These are phyloP conservation scores for Pocillopora damicornis DNA, from an alignment of 64 coral and sea anemone genomes.

Conservation along the genomic window DNA sequence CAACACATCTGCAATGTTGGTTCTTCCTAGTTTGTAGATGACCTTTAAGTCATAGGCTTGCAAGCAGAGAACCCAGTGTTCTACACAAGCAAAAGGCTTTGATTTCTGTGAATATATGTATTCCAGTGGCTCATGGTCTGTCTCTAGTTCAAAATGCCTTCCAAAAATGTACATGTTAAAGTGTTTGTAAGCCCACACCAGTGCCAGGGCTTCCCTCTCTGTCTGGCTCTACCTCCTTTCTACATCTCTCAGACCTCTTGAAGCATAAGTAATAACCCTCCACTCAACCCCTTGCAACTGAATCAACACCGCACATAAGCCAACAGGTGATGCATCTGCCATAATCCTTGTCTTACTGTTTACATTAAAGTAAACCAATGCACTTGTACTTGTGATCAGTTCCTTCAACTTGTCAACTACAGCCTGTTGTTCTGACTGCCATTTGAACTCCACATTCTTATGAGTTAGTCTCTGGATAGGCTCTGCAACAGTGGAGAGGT, in stretches of 20 bases:
- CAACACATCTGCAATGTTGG: slow-evolving; percentile 25
- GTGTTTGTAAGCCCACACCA: slow-evolving; percentile 25
- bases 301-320: slow-evolving; percentile 1
- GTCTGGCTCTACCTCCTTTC: slow-evolving; percentile 40
- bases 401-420: too few relatives aligned
- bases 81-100: slow-evolving; percentile 35
- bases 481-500: too few relatives aligned
- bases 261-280: slow-evolving; percentile 36
- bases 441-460: too few relatives aligned
- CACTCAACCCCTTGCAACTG: slow-evolving; percentile 32
- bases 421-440: too few relatives aligned
- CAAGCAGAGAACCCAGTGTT: slow-evolving; percentile 28
- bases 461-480: too few relatives aligned
- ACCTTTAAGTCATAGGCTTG: slow-evolving; percentile 34
- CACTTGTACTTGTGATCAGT: too few relatives aligned
- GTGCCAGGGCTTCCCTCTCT: neutral
- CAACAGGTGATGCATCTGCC: slow-evolving; percentile 21
- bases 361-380: too few relatives aligned
- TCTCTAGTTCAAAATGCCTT: too few relatives aligned
- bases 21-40: slow-evolving; percentile 20
- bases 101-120: slow-evolving; percentile 1
- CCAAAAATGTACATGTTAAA: slow-evolving; percentile 20
- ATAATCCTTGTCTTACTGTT: too few relatives aligned
- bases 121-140: too few relatives aligned
- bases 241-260: slow-evolving; percentile 22